These are phyloP conservation scores for Saccostrea echinata DNA, from an alignment of 1,140 invertebrate genomes.

Conservation along the genomic window DNA sequence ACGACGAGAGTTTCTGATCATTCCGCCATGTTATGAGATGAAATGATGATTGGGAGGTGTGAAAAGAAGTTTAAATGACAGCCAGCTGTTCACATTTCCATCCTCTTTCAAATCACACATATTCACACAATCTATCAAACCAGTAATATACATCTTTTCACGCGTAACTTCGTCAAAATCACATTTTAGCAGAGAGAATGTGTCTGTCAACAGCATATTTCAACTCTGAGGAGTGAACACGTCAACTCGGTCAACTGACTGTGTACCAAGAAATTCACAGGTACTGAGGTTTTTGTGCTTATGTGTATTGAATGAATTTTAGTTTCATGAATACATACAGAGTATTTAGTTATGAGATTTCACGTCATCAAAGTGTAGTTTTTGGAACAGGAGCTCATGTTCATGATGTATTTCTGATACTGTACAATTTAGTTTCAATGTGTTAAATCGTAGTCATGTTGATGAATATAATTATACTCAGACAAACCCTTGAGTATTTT, in stretches of 20 bases:
- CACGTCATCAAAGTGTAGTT: too few relatives aligned
- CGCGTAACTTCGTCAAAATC: neutral
- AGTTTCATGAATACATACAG: neutral
- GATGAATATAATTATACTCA: too few relatives aligned
- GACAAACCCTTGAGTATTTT: too few relatives aligned
- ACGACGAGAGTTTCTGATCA: constrained; percentile 26
- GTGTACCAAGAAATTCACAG: neutral
- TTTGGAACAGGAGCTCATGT: too few relatives aligned
- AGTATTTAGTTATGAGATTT: too few relatives aligned
- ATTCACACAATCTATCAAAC: neutral
- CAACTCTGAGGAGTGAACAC: neutral
- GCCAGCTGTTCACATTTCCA: constrained; percentile 15
- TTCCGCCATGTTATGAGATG: constrained; percentile 36
- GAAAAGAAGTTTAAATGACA: neutral
- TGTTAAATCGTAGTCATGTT: too few relatives aligned
- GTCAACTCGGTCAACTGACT: constrained; percentile 1
- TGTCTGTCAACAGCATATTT: neutral
- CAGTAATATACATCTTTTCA: neutral
- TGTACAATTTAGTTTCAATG: too few relatives aligned
- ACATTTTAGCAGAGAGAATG: neutral
- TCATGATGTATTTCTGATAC: too few relatives aligned
- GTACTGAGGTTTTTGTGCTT: neutral
- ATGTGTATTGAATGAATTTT: neutral
- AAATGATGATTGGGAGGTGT: constrained; percentile 24
- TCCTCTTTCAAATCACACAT: neutral